A percentile compares a stretch with the other conserved stretches of the same genome.
Evolutionary conservation across 2,113 vertebrate genomes (phyloP).

Genomic region (Emydura subglobosa): DNA sequence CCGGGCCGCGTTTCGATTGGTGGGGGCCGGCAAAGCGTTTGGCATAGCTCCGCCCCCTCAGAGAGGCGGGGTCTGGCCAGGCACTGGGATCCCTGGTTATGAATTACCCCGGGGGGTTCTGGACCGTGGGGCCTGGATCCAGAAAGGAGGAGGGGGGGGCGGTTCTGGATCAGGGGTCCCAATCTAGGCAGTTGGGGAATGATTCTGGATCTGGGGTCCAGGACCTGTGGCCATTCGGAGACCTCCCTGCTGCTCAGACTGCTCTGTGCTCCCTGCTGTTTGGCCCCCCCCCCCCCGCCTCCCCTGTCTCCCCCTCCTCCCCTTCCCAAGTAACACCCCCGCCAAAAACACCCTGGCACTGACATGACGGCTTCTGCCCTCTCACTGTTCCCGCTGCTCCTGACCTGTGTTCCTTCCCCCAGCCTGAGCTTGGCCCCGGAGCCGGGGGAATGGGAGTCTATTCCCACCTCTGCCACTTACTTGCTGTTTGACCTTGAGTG

Average conservation of each 20-base stretch:
- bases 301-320: neutral
- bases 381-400: too few relatives aligned
- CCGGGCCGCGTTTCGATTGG: neutral
- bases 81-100: neutral
- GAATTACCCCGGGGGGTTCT: neutral
- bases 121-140: neutral
- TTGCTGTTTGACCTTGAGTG: neutral
- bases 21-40: fast-evolving
- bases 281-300: neutral
- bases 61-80: neutral
- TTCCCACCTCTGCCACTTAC: neutral
- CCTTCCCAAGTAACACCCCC: neutral
- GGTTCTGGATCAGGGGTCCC: neutral
- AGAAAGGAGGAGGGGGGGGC: fast-evolving
- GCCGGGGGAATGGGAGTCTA: neutral
- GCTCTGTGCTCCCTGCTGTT: neutral
- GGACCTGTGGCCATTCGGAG: neutral
- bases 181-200: neutral
- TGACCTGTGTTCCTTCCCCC: neutral
- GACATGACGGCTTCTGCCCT: neutral
- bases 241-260: neutral
- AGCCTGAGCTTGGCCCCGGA: neutral
- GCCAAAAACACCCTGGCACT: neutral
- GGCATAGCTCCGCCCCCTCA: neutral
- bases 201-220: neutral